Evolutionary conservation across 2,113 vertebrate species (phyloP).

Genomic region (Daubentonia madagascariensis): DNA sequence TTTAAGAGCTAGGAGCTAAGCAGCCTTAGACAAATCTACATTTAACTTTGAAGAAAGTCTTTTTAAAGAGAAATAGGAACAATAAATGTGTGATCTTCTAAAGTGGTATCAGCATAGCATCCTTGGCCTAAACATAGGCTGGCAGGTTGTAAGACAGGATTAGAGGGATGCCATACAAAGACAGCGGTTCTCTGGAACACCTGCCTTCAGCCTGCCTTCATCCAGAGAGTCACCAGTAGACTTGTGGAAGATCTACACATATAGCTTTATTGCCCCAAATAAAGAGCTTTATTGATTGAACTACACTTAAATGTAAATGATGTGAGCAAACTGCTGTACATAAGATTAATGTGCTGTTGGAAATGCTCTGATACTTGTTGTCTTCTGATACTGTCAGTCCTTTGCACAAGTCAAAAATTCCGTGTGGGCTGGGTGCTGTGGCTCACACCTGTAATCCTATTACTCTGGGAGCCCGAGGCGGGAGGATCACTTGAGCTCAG

Average conservation of each 20-base stretch:
- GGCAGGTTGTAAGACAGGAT: not conserved
- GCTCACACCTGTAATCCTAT: too few relatives aligned
- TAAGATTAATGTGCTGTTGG: not conserved
- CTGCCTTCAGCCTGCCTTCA: not conserved
- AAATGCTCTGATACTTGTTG: not conserved
- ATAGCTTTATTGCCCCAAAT: not conserved
- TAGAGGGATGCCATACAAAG: not conserved
- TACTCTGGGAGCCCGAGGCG: too few relatives aligned
- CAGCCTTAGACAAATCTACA: not conserved
- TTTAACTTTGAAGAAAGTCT: not conserved
- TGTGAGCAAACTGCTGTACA: not conserved
- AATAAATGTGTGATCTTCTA: not conserved
- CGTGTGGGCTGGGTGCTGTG: too few relatives aligned
- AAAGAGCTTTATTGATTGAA: not conserved
- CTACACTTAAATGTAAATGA: not conserved
- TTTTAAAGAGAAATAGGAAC: not conserved
- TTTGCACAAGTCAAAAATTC: not conserved
- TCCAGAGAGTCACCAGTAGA: not conserved
- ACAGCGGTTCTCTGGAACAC: not conserved
- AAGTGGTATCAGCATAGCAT: not conserved
- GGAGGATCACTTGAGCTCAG: too few relatives aligned
- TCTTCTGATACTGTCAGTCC: not conserved
- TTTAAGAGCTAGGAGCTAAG: slow-evolving; percentile 2
- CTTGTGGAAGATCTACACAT: not conserved
- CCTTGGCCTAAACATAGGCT: not conserved